Percentiles rank a stretch among this genome's conserved stretches.
Evolutionary conservation across 2,113 vertebrate species (phyloP).

Genomic region (Zapus hudsonius): DNA sequence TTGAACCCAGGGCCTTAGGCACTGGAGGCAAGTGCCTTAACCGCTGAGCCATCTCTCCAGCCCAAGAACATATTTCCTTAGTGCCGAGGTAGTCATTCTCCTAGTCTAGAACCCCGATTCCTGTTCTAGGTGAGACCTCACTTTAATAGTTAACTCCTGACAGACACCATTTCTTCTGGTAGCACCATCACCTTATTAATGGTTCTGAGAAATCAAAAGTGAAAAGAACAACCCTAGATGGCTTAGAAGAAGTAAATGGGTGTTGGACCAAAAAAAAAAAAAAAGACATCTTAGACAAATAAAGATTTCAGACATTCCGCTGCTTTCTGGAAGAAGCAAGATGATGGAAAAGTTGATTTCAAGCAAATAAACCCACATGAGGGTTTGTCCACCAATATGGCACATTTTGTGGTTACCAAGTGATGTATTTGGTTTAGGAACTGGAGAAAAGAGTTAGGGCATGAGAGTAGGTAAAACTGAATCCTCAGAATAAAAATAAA

Average conservation of each 20-base stretch:
- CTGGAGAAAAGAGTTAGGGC: background rate
- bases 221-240: background rate
- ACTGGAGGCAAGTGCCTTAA: too few relatives aligned
- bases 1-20: too few relatives aligned
- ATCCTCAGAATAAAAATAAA: background rate
- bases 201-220: background rate
- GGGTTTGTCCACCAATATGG: background rate
- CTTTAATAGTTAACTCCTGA: background rate
- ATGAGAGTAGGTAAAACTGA: background rate
- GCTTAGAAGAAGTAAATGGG: background rate
- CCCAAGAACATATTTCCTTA: background rate
- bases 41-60: too few relatives aligned
- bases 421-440: background rate
- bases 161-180: background rate
- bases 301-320: background rate
- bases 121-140: background rate
- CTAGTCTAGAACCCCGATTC: background rate
- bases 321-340: background rate
- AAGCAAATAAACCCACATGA: background rate
- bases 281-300: background rate
- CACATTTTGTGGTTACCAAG: background rate
- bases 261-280: background rate
- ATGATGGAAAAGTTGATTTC: background rate
- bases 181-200: background rate
- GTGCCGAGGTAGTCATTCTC: background rate